These are phyloP conservation scores for Chirona hameri DNA, from an alignment of 2,888 invertebrate genomes.

Conservation along the genomic window DNA sequence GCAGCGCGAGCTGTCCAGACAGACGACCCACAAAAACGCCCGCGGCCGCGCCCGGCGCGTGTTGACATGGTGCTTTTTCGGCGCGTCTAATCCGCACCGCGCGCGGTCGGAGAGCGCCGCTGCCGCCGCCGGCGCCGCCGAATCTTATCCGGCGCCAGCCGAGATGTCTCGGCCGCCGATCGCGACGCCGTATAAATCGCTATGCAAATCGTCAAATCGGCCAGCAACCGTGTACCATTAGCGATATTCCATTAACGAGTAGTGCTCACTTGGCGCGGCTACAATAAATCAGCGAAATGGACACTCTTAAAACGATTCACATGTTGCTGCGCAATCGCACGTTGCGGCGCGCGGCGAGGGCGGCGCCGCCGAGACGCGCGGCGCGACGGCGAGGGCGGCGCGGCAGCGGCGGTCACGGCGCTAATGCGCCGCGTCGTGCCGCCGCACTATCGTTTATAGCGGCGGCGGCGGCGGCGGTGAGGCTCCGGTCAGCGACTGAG, in stretches of 20 bases:
- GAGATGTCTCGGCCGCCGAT: neutral
- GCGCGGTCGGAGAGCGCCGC: neutral
- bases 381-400: neutral
- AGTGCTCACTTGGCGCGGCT: constrained; percentile 12
- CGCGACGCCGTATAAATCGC: neutral
- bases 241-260: constrained; percentile 26
- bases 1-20: neutral
- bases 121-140: neutral
- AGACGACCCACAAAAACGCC: neutral
- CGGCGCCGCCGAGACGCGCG: neutral
- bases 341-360: neutral
- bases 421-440: neutral
- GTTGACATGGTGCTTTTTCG: constrained; percentile 2
- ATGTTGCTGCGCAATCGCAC: constrained; percentile 13
- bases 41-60: neutral
- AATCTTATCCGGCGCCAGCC: neutral
- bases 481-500: too few relatives aligned
- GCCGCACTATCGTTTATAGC: neutral
- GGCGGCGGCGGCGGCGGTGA: neutral
- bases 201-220: constrained; percentile 14
- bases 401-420: neutral
- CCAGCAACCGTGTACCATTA: constrained; percentile 24
- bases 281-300: constrained; percentile 28
- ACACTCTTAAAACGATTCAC: constrained; percentile 26
- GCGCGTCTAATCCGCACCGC: neutral